Percentiles rank a stretch among this genome's conserved stretches.
These are phyloP conservation scores for Psilanteris sp. DNA, from an alignment of 1,140 invertebrate species.

Conservation along the genomic window DNA sequence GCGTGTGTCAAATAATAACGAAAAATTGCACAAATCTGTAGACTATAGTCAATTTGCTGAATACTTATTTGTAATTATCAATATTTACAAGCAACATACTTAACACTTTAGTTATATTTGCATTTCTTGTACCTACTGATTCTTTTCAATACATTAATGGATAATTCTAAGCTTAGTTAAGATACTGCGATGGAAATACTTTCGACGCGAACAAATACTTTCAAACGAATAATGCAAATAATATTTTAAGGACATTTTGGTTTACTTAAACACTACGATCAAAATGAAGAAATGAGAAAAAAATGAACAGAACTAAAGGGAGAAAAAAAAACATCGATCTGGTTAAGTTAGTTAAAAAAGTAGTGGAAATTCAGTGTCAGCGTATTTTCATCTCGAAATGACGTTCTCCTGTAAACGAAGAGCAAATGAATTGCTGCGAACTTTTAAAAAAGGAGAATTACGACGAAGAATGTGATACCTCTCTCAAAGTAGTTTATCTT, in stretches of 20 bases:
- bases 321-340: conserved; percentile 9
- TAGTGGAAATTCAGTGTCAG: conserved; percentile 20
- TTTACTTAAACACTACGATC: too few relatives aligned
- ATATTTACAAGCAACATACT: too few relatives aligned
- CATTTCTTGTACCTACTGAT: too few relatives aligned
- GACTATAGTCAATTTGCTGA: neutral
- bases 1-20: too few relatives aligned
- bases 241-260: too few relatives aligned
- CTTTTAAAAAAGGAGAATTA: conserved; percentile 41
- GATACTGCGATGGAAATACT: too few relatives aligned
- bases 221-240: too few relatives aligned
- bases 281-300: conserved; percentile 3
- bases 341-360: conserved; percentile 7
- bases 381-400: conserved; percentile 52
- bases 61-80: conserved; percentile 32
- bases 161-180: too few relatives aligned
- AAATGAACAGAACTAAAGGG: neutral
- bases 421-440: conserved; percentile 36
- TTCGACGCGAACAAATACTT: too few relatives aligned
- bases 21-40: conserved; percentile 14
- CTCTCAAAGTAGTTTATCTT: conserved; percentile 55
- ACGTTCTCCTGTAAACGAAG: conserved; percentile 35
- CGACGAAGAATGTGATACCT: conserved; percentile 51
- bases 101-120: too few relatives aligned
- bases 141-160: too few relatives aligned